Evolutionary conservation across 2,113 vertebrate species (phyloP), one percentile per base, ranked within the genome.

Genomic region (Seriola quinqueradiata): DNA sequence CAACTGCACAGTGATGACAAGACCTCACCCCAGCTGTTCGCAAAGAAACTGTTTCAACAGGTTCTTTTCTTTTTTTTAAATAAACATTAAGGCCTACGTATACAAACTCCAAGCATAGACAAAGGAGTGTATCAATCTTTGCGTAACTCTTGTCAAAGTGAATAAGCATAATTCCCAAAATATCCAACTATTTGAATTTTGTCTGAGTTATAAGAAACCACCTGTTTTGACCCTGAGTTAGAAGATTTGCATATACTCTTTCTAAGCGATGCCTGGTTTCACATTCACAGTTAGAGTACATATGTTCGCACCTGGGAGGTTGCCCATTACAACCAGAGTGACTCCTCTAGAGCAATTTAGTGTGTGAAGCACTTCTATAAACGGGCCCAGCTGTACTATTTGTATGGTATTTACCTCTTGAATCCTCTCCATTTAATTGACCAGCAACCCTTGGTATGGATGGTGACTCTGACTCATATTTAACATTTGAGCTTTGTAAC

Each of bases 321-420:
- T 72, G 60, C 58, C 25, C 69, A 73, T 83, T 83, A 74, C 1
- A 57, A 70, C 73, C 57, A 58, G 14, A 23, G 55, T 23, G 42
- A 61, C 48, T 67, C 59, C 59, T 55, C 71, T 58, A 52, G 65
- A 79, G 42, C 74, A 68, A 72, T 70, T 78, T 72, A 46, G 55
- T 60, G 48, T n/a, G 19, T 3, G 38, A 79, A 82, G 46, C 74
- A 21, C 23, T 74, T 81, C 59, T 48, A 55, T 76, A 65, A 28
- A 77, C 64, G 64, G 59, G 28, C 67, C 66, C 34, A 64, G 65
- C 42, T 59, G 59, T 38, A 4, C 52, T 61, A 3, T 50, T 61
- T 72, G 17, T 36, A 25, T 4, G 1, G 1, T 70, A 40, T 78
- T 87, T 81, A 36, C 66, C 21, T 7, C 23, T 58, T 60, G 19